phyloP scores from a whole-genome alignment of 1,140 invertebrate genomes.

The Paraescarpia echinospica region DNA sequence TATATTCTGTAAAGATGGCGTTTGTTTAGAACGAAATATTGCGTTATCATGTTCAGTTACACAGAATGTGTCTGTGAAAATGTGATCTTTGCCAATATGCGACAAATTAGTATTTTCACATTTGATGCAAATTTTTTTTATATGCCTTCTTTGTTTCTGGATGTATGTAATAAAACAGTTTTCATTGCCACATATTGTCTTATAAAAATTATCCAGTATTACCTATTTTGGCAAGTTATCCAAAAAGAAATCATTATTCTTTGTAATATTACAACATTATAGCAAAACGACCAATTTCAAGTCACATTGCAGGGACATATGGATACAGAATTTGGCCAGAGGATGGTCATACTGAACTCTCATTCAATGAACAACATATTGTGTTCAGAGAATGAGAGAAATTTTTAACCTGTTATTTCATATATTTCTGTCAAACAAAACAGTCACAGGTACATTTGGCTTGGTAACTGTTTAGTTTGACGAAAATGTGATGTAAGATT shows the following conservation, averaged over 20 bases:
- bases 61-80: neutral
- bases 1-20: neutral
- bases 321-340: neutral
- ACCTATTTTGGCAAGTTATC: neutral
- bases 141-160: neutral
- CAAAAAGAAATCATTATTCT: neutral
- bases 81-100: neutral
- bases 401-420: neutral
- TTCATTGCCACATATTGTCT: neutral
- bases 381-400: neutral
- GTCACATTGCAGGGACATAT: neutral
- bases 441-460: neutral
- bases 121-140: neutral
- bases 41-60: neutral
- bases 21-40: neutral
- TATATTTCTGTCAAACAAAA: neutral
- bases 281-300: neutral
- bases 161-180: neutral
- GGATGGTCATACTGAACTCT: neutral
- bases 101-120: neutral
- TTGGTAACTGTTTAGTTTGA: neutral
- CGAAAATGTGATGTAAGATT: neutral
- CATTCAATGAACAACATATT: neutral
- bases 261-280: neutral
- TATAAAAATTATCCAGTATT: too few species aligned